Evolutionary conservation across 2,797 vertebrate species (phyloP), one percentile per base, ranked within the genome.

Genomic region (Amniataba percoides): DNA sequence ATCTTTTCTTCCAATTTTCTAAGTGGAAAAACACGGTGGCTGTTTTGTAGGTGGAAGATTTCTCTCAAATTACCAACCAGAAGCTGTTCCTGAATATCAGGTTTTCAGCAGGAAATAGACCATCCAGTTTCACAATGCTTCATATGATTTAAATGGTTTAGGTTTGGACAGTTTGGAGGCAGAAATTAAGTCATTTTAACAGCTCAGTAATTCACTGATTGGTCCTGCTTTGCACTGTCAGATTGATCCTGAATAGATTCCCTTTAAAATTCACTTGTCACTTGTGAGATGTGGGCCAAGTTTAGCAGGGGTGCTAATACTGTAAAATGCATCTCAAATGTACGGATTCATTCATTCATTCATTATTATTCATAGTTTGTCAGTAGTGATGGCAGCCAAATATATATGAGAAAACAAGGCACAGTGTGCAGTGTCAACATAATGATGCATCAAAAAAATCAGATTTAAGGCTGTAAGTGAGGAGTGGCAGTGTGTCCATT

Each of bases 41-140:
- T 62, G 23, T 55, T 83, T 31, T 59, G 87, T 82, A 82, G 70
- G 71, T 56, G 79, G 60, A 23, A 60, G 40, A 67, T 70, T 63
- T 74, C 23, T 74, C 46, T 77, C 16, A 55, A 62, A 64, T 60
- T 34, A 57, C 2, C 65, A 36, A 55, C 49, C 23, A 31, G 21
- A 77, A 42, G 9, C 0, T 8, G 19, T 45, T 73, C 62, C 27
- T 74, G 39, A 51, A 66, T 39, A 42, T 58, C 5, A 73, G 34
- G 71, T 57, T 43, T 46, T 6, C 64, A 25, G n/a, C 10, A 19
- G 48, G 27, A 49, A 27, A 12, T 55, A n/a, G 2, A 31, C 10
- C 1, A 9, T 51, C 49, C 18, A 7, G 14, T 45, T 70, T 5
- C 34, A 67, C 10, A 74, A 73, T 67, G n/a, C 12, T 45, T 72